Conservation (phyloP, 2,113 vertebrate genomes). For the Gnathonemus longibarbis region DNA sequence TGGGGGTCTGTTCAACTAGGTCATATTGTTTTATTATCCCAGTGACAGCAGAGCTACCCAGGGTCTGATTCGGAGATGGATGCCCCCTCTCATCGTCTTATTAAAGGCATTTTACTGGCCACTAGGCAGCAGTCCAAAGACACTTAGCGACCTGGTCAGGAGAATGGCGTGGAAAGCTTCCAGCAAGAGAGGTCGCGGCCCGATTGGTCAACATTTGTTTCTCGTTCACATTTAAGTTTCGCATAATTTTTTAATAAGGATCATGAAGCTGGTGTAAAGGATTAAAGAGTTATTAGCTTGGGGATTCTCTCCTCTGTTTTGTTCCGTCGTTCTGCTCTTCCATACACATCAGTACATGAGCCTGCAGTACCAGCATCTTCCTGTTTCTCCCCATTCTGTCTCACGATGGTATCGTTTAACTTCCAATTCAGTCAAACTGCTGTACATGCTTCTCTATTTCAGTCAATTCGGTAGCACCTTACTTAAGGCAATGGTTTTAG, state of each 20-base stretch:
- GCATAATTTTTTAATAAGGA: neutral
- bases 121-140: neutral
- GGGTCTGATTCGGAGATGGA: neutral
- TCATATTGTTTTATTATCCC: neutral
- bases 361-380: neutral
- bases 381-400: neutral
- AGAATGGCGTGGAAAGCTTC: neutral
- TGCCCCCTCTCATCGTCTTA: neutral
- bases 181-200: neutral
- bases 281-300: neutral
- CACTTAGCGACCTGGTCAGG: neutral
- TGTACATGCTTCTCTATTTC: neutral
- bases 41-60: neutral
- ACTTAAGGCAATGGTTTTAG: too few relatives aligned
- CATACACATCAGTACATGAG: neutral
- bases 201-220: neutral
- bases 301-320: neutral
- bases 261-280: neutral
- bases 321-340: neutral
- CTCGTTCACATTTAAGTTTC: neutral
- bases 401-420: neutral
- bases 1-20: neutral
- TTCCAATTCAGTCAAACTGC: neutral
- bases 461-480: neutral
- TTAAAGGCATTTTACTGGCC: neutral